Base-by-base conservation (phyloP, 2,113 vertebrate genomes). In the Centrocercus urophasianus region DNA sequence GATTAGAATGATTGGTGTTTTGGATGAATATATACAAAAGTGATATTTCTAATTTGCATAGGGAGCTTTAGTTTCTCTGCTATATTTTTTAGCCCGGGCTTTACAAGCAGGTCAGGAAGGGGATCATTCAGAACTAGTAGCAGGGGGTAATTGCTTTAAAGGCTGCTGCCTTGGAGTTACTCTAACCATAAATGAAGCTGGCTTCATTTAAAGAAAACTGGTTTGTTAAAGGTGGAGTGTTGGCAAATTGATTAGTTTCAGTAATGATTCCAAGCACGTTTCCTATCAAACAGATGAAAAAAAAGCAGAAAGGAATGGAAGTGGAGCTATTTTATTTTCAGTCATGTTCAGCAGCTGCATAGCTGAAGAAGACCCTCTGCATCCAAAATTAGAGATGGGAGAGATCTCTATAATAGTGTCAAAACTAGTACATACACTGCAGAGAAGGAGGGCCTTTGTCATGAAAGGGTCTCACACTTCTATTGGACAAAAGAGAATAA, bases 361-460 rank as follows among this genome's bases (percentile, higher is more conserved):
- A 38, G 13, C 36, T 48, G 47, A 91, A 75, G 27, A 72, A 60
- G 48, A 19, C 28, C 2, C 1, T 43, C 27, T 56, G 38, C 42
- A 79, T 64, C 18, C 63, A 83, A 67, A 88, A 56, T 18, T 13
- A 82, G 65, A 48, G 10, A n/a, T 6, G 18, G 11, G 4, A 47
- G 7, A 6, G 17, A 74, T 27, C 36, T 4, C n/a, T 66, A 34
- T 12, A 63, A 8, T 2, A 74, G 24, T 28, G 20, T 54, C 10
- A 40, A 0, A 30, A n/a, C 17, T 8, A 45, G 5, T 15, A 13
- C 8, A 5, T 22, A 42, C 6, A 10, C 11, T 25, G 5, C 14
- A 76, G 76, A 64, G 13, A 30, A 13, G 14, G 30, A 64, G 3
- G 16, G 3, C 15, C 38, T 72, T 93, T 34, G 8, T 38, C 27